phyloP scores from a whole-genome alignment of 2,888 invertebrate species.

The Pogonocherus hispidulus region DNA sequence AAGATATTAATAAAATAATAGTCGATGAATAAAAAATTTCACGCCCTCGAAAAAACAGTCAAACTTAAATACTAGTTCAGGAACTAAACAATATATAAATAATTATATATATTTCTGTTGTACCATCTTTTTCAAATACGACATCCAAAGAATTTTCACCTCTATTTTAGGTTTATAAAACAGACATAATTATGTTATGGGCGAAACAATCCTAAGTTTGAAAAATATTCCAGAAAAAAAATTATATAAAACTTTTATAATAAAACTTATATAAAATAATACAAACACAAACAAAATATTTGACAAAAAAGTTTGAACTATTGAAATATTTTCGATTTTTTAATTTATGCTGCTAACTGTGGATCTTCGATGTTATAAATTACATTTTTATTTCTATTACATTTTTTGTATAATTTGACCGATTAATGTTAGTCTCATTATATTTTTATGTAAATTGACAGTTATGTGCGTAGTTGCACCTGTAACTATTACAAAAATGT shows the following conservation, averaged over 20 bases:
- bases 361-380: too few relatives aligned
- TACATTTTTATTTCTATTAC: too few relatives aligned
- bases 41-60: conserved; percentile 47
- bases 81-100: conserved; percentile 49
- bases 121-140: conserved; percentile 15
- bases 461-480: too few relatives aligned
- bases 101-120: conserved; percentile 22
- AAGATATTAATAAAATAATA: conserved; percentile 42
- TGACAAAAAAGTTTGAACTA: background rate
- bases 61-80: conserved; percentile 47
- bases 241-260: conserved; percentile 43
- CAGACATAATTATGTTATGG: too few relatives aligned
- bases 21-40: conserved; percentile 33
- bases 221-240: conserved; percentile 30
- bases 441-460: too few relatives aligned
- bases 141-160: background rate
- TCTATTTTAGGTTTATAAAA: conserved; percentile 4
- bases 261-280: background rate
- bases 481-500: too few relatives aligned
- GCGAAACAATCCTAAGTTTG: too few relatives aligned
- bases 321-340: too few relatives aligned
- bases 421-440: too few relatives aligned
- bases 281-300: background rate
- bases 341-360: too few relatives aligned
- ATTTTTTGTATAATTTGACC: too few relatives aligned